Base-by-base conservation (phyloP, 2,888 invertebrate species). In the Drosophila barbarae region DNA sequence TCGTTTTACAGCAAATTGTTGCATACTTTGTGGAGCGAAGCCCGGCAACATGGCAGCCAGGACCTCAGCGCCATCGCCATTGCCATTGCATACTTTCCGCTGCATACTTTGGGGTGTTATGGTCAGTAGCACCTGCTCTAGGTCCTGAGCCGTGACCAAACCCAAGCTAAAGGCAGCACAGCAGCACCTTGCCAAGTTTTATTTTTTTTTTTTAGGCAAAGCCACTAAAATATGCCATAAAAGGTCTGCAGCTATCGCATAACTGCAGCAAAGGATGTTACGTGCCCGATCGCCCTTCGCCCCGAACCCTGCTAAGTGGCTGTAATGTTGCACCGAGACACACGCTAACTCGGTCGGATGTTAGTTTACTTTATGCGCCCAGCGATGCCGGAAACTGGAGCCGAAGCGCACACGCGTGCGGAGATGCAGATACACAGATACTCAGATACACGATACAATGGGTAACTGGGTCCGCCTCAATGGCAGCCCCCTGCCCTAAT, bases 211-310 rank as follows among this genome's bases (percentile, higher is more conserved):
- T 77, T 77, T 77, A 73, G 81, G 76, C 65, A 76, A 78, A 76
- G 79, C 77, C 70, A 74, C 79, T 77, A 79, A 77, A 77, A 76
- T 76, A 82, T 77, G 76, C 77, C 79, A 82, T 77, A 77, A 77
- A 66, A 81, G 71, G 70, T 72, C 49, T 71, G 70, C 74, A 53
- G 81, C 76, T 78, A 82, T 74, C 79, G 80, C 77, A 82, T 79
- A 77, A 82, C 80, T 78, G 82, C 78, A 82, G 78, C 82, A 57
- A 70, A 73, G 65, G 67, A 32, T 53, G 39, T 38, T 65, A 28
- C 58, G 34, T 52, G 39, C 41, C 51, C 47, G 10, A 51, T 23
- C 10, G 38, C 51, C 28, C 41, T 35, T 21, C 38, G n/a, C 53
- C 60, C 71, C 76, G 74, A 10, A 50, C 64, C 73, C 78, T 61